Evolutionary conservation across 2,888 invertebrate genomes (phyloP), one percentile per base, ranked within the genome.

Genomic region (Liodrosophila aerea): DNA sequence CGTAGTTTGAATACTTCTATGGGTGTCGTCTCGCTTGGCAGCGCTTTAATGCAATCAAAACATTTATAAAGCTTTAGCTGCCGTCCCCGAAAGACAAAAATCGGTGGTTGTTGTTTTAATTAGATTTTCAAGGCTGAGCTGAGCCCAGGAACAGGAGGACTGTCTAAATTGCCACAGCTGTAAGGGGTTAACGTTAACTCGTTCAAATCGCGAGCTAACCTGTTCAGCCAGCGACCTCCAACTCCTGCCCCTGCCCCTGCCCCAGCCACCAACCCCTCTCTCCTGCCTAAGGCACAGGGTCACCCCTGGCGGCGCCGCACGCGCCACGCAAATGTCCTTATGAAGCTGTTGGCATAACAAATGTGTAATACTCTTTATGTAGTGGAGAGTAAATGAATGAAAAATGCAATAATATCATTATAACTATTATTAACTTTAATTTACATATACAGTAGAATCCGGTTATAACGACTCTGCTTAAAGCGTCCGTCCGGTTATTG

Each of bases 31-130:
- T 85, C 70, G 73, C 73, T 85, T 69, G 78, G 72, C 74, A 81
- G 87, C 87, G 67, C 72, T 73, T 81, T 83, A 87, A 85, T 80
- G 75, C 65, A 82, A 85, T 71, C 82, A 82, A 84, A 85, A 86
- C 85, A 76, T 84, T 76, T 78, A 70, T 81, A 78, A 70, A 71
- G 73, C 81, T 76, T 73, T 83, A 60, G 73, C 74, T 71, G 74
- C n/a, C 57, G 50, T 61, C 56, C n/a, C 49, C 64, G 50, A 66
- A 73, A 65, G 61, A 68, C 66, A 62, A 61, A 68, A 75, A 73
- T 74, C 76, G 83, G 87, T 86, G 83, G 86, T 85, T 82, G 86
- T 85, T 82, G 85, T 82, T 86, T 87, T 85, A 86, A 85, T 87
- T 87, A 83, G 76, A 76, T 85, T 85, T 81, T 40, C 67, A 73